Evolutionary conservation across 2,888 invertebrate species (phyloP), one percentile per base, ranked within the genome.

Genomic region (Tholera decimalis): DNA sequence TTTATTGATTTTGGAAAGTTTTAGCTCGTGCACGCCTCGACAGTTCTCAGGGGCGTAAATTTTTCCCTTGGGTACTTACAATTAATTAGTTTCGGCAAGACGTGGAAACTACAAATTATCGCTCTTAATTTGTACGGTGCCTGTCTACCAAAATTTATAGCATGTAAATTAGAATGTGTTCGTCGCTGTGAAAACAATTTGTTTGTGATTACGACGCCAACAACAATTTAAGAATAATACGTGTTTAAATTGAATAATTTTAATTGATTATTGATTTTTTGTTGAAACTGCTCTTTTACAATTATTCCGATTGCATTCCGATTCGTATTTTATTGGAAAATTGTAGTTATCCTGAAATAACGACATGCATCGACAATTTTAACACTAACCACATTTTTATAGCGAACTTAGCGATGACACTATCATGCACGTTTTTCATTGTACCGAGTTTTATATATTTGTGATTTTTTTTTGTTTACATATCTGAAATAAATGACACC

Each of bases 1-100:
- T 83, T 85, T 90, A 91, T 91, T 85, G 90, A 91, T 91, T 90
- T 83, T 79, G 77, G 77, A 85, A 90, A 88, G 83, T 90, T 90
- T 87, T 85, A 69, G 80, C 71, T 67, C 72, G 78, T 62, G 65
- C 59, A 70, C 78, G 71, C 68, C 76, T 81, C 77, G 51, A 70
- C 69, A 59, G 68, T 72, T 72, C 66, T 77, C 65, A 73, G 66
- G 64, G 77, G 75, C 61, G 75, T 71, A 61, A 65, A 63, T 76
- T 81, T 79, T 82, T 77, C 62, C 73, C 73, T 53, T 41, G 51
- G 46, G 53, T 49, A 22, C 53, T 65, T 37, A 58, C 59, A 56
- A 59, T 73, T 81, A 73, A 83, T 82, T 80, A 73, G 63, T 75
- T 66, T 59, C 26, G n/a, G 26, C 33, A 68, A 69, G 55, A 68